These are phyloP conservation scores for Drosophila ficusphila DNA, from an alignment of 1,140 invertebrate species.

Conservation along the genomic window DNA sequence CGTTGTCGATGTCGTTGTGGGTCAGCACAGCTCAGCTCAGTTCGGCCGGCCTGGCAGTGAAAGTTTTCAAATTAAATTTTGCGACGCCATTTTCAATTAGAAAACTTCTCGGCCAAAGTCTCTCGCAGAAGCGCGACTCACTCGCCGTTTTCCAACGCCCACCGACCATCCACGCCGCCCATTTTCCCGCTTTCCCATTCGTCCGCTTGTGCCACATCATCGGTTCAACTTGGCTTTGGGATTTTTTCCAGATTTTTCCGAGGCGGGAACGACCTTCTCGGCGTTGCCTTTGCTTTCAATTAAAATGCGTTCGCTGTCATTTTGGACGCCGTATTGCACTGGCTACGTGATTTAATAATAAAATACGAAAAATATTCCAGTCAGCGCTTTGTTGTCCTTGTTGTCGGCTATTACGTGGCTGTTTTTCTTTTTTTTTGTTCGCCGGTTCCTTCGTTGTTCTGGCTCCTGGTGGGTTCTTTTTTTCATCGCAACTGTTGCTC, in stretches of 20 bases:
- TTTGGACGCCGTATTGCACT: constrained; percentile 81
- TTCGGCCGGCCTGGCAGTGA: constrained; percentile 55
- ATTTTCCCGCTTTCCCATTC: neutral
- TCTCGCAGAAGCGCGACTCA: constrained; percentile 36
- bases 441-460: neutral
- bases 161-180: neutral
- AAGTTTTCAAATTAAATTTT: constrained; percentile 83
- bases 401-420: constrained; percentile 72
- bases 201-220: constrained; percentile 46
- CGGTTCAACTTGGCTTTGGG: constrained; percentile 30
- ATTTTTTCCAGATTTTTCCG: constrained; percentile 1
- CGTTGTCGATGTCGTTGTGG: constrained; percentile 49
- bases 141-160: neutral
- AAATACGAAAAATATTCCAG: constrained; percentile 75
- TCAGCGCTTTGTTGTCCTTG: constrained; percentile 71
- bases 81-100: constrained; percentile 82
- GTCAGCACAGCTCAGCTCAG: constrained; percentile 54
- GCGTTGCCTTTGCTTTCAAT: constrained; percentile 65
- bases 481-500: constrained; percentile 61
- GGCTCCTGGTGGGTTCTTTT: neutral
- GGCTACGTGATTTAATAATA: constrained; percentile 82
- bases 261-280: constrained; percentile 10
- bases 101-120: constrained; percentile 75
- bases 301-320: constrained; percentile 82
- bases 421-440: constrained; percentile 31